These are phyloP conservation scores for Metallyticus violacea DNA, from an alignment of 2,888 invertebrate genomes.

Conservation along the genomic window DNA sequence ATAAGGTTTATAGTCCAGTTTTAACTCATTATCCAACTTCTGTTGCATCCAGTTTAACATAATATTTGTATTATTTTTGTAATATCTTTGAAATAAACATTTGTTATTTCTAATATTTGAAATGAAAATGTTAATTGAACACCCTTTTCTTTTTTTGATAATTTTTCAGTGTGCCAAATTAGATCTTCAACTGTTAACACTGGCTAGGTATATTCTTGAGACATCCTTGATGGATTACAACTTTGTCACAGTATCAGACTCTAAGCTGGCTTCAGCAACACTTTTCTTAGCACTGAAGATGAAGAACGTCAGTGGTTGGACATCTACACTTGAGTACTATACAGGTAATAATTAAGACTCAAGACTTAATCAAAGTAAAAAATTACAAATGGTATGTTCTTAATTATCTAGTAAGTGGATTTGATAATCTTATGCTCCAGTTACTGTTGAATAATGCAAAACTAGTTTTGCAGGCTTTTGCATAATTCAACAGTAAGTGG, in stretches of 20 bases:
- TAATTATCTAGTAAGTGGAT: too few species aligned
- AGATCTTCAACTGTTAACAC: slow-evolving; percentile 86
- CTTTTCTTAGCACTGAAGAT: slow-evolving; percentile 85
- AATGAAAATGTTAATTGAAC: background rate
- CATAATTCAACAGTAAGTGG: too few species aligned
- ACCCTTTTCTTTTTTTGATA: background rate
- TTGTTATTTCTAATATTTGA: too few species aligned
- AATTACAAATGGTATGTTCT: background rate
- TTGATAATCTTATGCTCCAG: too few species aligned
- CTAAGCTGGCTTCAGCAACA: slow-evolving; percentile 85
- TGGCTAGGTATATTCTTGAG: slow-evolving; percentile 93
- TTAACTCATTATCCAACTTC: too few species aligned
- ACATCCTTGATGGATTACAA: slow-evolving; percentile 89
- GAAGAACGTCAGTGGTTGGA: slow-evolving; percentile 74
- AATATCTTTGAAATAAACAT: background rate
- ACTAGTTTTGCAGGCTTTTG: too few species aligned
- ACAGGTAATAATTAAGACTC: too few species aligned
- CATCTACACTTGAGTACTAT: slow-evolving; percentile 71
- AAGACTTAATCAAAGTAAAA: background rate
- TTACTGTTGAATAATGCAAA: too few species aligned
- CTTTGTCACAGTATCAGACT: slow-evolving; percentile 75
- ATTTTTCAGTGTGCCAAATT: slow-evolving; percentile 71
- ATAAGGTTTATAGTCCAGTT: too few species aligned
- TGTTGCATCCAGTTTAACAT: too few species aligned
- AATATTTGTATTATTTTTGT: too few species aligned